Evolutionary conservation across 2,797 vertebrate genomes (phyloP).

Genomic region (Labroides dimidiatus): DNA sequence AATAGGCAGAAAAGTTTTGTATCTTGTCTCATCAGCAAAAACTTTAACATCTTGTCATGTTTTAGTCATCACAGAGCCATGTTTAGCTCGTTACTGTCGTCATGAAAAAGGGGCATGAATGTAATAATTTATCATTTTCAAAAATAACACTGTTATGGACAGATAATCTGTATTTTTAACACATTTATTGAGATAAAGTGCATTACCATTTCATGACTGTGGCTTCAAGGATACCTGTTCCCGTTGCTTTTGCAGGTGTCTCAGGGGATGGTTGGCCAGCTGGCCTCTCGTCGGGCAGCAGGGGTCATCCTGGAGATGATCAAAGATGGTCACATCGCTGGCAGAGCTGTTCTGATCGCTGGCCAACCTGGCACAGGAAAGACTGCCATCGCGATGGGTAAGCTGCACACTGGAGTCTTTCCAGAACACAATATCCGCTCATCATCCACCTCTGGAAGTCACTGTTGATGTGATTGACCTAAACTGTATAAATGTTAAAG

Average conservation of each 20-base stretch:
- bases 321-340: slow-evolving; percentile 94
- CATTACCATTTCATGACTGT: background rate
- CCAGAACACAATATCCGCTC: slow-evolving; percentile 12
- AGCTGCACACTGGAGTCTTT: slow-evolving; percentile 24
- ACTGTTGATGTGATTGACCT: slow-evolving; percentile 20
- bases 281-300: slow-evolving; percentile 93
- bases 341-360: slow-evolving; percentile 91
- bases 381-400: slow-evolving; percentile 96
- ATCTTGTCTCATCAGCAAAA: no score
- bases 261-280: slow-evolving; percentile 96
- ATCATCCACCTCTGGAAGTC: slow-evolving; percentile 7
- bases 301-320: slow-evolving; percentile 96
- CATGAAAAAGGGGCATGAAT: no score
- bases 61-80: no score
- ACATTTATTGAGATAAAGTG: background rate
- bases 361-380: slow-evolving; percentile 95
- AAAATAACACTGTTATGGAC: no score
- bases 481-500: slow-evolving; percentile 2
- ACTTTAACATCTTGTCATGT: no score
- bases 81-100: no score
- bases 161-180: background rate
- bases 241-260: slow-evolving; percentile 84
- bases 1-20: no score
- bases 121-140: no score
- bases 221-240: slow-evolving; percentile 17